phyloP scores from a whole-genome alignment of 2,113 vertebrate species.

The Ictidomys tridecemlineatus region DNA sequence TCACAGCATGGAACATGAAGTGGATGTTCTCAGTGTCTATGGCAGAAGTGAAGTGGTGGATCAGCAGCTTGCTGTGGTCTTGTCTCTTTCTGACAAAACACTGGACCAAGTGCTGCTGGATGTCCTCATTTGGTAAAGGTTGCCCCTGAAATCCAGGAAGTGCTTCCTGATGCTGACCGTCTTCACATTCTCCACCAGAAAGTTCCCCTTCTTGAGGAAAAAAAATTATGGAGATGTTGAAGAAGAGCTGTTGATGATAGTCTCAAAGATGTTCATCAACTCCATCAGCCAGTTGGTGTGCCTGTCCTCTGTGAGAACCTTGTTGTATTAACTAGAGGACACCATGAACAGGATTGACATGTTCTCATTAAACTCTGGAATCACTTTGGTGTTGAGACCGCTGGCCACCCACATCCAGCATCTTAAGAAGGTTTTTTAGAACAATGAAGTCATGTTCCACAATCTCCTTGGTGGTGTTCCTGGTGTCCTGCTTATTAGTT shows the following conservation, averaged over 20 bases:
- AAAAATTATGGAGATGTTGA: conserved; percentile 97
- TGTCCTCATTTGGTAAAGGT: conserved; percentile 93
- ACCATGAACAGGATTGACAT: conserved; percentile 98
- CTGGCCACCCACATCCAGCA: conserved; percentile 97
- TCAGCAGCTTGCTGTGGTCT: conserved; percentile 95
- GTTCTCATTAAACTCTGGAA: conserved; percentile 99
- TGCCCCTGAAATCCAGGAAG: conserved; percentile 95
- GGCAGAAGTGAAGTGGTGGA: conserved; percentile 98
- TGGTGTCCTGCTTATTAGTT: conserved; percentile 97
- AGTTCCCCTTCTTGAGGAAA: conserved; percentile 91
- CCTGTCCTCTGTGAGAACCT: conserved; percentile 97
- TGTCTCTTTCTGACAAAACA: conserved; percentile 95
- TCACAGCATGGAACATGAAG: conserved; percentile 97
- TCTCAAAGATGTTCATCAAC: conserved; percentile 99
- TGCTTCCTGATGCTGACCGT: conserved; percentile 95
- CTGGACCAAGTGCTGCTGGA: conserved; percentile 96
- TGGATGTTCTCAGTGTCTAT: conserved; percentile 98
- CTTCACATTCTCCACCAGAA: conserved; percentile 96
- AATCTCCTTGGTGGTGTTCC: conserved; percentile 98
- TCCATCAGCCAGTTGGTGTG: conserved; percentile 95
- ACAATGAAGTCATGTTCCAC: conserved; percentile 98
- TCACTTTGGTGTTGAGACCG: conserved; percentile 97
- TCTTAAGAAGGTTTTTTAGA: conserved; percentile 98
- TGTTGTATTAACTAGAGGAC: conserved; percentile 97
- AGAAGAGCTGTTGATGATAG: conserved; percentile 98